phyloP scores from a whole-genome alignment of 2,888 invertebrate genomes.

The Caenorhabditis uteleia region DNA sequence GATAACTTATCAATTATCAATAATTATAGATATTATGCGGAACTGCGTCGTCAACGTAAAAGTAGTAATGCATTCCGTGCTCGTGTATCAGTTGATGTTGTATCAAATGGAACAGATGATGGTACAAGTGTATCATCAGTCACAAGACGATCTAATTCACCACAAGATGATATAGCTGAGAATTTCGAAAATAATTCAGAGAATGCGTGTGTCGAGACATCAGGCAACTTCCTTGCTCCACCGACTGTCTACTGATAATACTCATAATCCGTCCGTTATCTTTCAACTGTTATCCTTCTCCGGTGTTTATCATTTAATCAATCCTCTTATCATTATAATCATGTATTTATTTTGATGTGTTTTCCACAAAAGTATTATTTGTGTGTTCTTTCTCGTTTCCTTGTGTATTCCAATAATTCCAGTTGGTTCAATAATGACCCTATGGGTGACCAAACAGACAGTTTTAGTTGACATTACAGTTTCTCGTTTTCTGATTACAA shows the following conservation, averaged over 20 bases:
- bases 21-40: slow-evolving; percentile 57
- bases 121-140: slow-evolving; percentile 31
- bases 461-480: too few species aligned
- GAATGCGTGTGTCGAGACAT: slow-evolving; percentile 8
- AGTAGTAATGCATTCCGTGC: slow-evolving; percentile 47
- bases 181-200: slow-evolving; percentile 16
- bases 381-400: too few species aligned
- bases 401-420: too few species aligned
- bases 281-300: too few species aligned
- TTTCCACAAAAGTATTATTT: too few species aligned
- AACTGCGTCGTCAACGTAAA: slow-evolving; percentile 54
- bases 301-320: too few species aligned
- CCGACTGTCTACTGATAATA: slow-evolving; percentile 47
- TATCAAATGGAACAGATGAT: slow-evolving; percentile 40
- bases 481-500: too few species aligned
- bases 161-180: slow-evolving; percentile 31
- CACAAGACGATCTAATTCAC: slow-evolving; percentile 32
- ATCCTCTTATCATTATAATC: too few species aligned
- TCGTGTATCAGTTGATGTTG: slow-evolving; percentile 48
- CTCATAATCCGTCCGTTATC: not conserved
- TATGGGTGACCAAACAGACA: too few species aligned
- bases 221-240: slow-evolving; percentile 44
- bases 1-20: too few species aligned
- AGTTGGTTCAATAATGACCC: too few species aligned
- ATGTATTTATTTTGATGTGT: too few species aligned